Percentiles rank a stretch among this genome's conserved stretches.
Conservation (phyloP, 1,140 invertebrate genomes). For the Ceratina australensis region DNA sequence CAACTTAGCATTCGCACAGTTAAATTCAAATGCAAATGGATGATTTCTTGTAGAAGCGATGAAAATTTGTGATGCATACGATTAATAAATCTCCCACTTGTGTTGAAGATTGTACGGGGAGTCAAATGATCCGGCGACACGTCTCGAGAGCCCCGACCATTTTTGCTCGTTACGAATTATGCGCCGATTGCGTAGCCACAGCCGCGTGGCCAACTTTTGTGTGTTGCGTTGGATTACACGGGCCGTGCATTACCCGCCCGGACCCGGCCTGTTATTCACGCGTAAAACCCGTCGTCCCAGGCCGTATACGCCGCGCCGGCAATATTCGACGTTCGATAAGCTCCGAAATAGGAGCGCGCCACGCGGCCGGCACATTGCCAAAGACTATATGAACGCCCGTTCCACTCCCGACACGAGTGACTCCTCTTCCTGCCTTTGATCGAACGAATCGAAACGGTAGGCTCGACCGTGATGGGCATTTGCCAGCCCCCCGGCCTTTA, state of each 20-base stretch:
- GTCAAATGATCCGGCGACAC: too few species aligned
- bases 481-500: conserved; percentile 4
- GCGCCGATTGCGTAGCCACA: conserved; percentile 24
- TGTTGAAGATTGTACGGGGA: too few species aligned
- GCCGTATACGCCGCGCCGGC: not conserved
- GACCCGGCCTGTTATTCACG: not conserved
- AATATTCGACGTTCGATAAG: conserved; percentile 21
- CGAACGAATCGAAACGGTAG: conserved; percentile 17
- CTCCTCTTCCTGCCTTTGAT: conserved; percentile 32
- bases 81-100: too few species aligned
- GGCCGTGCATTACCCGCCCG: conserved; percentile 5
- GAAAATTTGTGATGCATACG: too few species aligned
- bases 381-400: conserved; percentile 1
- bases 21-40: too few species aligned
- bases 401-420: conserved; percentile 9
- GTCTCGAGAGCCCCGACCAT: conserved; percentile 17
- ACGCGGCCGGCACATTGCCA: conserved; percentile 3
- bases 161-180: conserved; percentile 43
- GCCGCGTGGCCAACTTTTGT: conserved; percentile 12
- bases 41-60: too few species aligned
- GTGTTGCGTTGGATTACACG: conserved; percentile 2
- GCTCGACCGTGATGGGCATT: conserved; percentile 4
- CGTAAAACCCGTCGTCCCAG: not conserved
- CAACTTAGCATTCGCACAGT: too few species aligned
- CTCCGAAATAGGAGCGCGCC: not conserved